A percentile compares a stretch with the other conserved stretches of the same genome.
These are phyloP conservation scores for Pseudomyrmex gracilis DNA, from an alignment of 1,140 invertebrate species.

Conservation along the genomic window DNA sequence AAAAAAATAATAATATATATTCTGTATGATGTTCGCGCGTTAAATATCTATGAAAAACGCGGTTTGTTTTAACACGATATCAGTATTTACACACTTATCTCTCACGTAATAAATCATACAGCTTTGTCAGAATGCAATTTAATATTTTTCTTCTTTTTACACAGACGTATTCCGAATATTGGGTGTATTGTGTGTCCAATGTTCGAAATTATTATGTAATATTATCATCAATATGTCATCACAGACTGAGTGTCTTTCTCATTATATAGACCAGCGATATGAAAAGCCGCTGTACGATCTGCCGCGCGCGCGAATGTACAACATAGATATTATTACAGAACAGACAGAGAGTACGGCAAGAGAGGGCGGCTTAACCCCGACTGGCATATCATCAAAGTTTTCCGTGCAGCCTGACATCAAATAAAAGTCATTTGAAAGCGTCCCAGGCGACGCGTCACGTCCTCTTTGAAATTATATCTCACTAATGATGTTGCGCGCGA, in stretches of 20 bases:
- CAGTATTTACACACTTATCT: neutral
- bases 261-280: slow-evolving; percentile 6
- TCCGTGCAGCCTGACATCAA: slow-evolving; percentile 38
- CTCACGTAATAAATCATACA: neutral
- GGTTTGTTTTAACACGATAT: neutral
- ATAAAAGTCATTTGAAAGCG: slow-evolving; percentile 49
- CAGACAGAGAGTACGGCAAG: neutral
- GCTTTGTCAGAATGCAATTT: neutral
- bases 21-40: slow-evolving; percentile 6
- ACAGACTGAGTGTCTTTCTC: neutral
- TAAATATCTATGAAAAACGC: neutral
- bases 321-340: slow-evolving; percentile 24
- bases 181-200: neutral
- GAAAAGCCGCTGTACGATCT: neutral
- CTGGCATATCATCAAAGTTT: slow-evolving; percentile 42
- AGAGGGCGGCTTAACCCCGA: neutral
- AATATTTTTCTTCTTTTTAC: neutral
- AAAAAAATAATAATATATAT: slow-evolving; percentile 28
- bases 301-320: neutral
- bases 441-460: neutral
- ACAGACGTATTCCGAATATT: neutral
- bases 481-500: slow-evolving; percentile 47
- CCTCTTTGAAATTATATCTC: slow-evolving; percentile 47
- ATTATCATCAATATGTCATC: neutral
- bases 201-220: neutral